Conservation (phyloP, 2,888 invertebrate genomes). For the Athalia cordata region DNA sequence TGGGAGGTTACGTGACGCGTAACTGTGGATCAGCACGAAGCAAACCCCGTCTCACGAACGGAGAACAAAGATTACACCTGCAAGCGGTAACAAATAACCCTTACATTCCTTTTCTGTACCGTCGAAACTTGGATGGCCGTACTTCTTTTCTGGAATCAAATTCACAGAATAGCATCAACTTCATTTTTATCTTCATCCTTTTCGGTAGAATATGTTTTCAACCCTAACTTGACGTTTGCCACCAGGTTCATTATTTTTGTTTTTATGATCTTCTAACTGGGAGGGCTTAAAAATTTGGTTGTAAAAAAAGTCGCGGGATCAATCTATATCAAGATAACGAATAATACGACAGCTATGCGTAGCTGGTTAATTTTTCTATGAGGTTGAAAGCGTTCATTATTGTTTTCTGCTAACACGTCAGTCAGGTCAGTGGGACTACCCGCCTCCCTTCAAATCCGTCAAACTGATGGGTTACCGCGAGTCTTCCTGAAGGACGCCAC, state of each 20-base stretch:
- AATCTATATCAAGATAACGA: not conserved
- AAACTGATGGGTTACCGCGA: slow-evolving; percentile 1
- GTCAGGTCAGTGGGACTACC: slow-evolving; percentile 22
- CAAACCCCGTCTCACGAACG: slow-evolving; percentile 30
- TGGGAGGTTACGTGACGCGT: slow-evolving; percentile 26
- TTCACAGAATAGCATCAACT: slow-evolving; percentile 10
- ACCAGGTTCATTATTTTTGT: not conserved
- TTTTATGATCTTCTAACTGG: not conserved
- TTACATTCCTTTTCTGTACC: slow-evolving; percentile 48
- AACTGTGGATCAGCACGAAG: slow-evolving; percentile 29
- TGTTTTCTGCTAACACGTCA: slow-evolving; percentile 39
- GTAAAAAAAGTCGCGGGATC: not conserved
- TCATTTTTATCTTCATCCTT: slow-evolving; percentile 17
- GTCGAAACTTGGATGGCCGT: slow-evolving; percentile 39
- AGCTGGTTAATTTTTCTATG: slow-evolving; percentile 40
- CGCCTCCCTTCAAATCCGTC: slow-evolving; percentile 39
- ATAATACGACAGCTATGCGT: not conserved
- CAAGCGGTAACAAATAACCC: slow-evolving; percentile 31
- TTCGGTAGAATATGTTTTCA: not conserved
- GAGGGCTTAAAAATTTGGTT: not conserved
- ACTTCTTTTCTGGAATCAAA: slow-evolving; percentile 37
- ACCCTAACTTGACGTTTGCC: not conserved
- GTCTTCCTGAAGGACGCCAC: slow-evolving; percentile 30
- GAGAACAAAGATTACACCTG: slow-evolving; percentile 42
- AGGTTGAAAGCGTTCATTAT: slow-evolving; percentile 26